Evolutionary conservation across 2,113 vertebrate species (phyloP), one percentile per base, ranked within the genome.

Genomic region (Haemorhous mexicanus): DNA sequence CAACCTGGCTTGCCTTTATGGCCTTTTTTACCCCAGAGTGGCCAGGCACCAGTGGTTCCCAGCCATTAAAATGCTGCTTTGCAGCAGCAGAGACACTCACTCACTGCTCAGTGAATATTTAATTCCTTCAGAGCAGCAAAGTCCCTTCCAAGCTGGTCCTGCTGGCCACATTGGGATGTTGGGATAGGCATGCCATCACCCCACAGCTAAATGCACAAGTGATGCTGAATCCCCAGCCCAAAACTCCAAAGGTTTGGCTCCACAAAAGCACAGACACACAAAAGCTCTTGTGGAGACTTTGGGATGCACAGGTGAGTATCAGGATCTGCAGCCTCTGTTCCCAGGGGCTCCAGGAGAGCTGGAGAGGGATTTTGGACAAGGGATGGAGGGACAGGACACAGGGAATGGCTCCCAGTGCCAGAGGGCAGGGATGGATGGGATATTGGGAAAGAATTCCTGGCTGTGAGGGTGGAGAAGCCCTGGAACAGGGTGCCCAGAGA

Each of bases 121-220:
- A 7, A 61, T 35, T 74, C 88, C 68, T 58, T 27, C 64, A 50
- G 35, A 87, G 82, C 77, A 37, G 9, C 58, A 46, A 84, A 87
- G 23, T 17, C 43, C 50, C 46, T 47, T 35, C 74, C 39, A 52
- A 21, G 61, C 41, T 18, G 49, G 11, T 49, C 39, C 52, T 35
- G 7, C 6, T 66, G 67, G 61, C 66, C 61, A 33, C 3, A 0
- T 2, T 0, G 0, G 35, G 19, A 23, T 30, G 11, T 27, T 28
- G 50, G 61, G 56, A 30, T 7, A 27, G 47, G 10, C 62, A 7
- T 49, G 33, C 30, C 30, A 33, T 13, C n/a, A 19, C 33, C 39
- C 30, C 79, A 35, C 46, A 66, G 22, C 9, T 33, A 4, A 82
- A 61, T 22, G 9, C 19, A 50, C 0, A 3, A 37, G 11, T 5